Conservation (phyloP, 2,113 vertebrate genomes). For the Toxotes chatareus region DNA sequence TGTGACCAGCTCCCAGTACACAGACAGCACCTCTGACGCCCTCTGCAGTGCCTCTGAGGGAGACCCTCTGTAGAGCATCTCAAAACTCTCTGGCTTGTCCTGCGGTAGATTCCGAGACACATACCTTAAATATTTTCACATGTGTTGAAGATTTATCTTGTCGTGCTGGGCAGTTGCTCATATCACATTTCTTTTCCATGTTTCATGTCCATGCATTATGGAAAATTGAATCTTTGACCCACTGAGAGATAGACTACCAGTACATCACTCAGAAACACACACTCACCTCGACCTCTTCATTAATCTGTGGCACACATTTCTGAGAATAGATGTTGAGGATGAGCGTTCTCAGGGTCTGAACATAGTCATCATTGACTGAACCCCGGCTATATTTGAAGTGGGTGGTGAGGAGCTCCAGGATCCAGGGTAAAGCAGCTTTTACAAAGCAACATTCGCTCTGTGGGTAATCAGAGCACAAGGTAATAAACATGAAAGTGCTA, state of each 20-base stretch:
- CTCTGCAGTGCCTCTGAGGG: conserved; percentile 79
- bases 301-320: conserved; percentile 83
- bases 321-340: conserved; percentile 86
- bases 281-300: conserved; percentile 84
- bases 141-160: conserved; percentile 22
- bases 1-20: conserved; percentile 83
- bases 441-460: conserved; percentile 85
- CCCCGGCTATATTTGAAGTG: conserved; percentile 81
- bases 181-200: conserved; percentile 9
- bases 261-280: background rate
- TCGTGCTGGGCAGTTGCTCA: background rate
- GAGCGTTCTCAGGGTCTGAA: conserved; percentile 78
- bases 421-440: conserved; percentile 84
- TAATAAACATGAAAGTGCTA: background rate
- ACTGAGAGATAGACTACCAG: background rate
- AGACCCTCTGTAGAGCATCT: conserved; percentile 74
- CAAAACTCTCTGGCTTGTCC: conserved; percentile 83
- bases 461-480: conserved; percentile 20
- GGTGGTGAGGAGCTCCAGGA: conserved; percentile 81
- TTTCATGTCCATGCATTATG: background rate
- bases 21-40: conserved; percentile 76
- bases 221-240: background rate
- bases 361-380: conserved; percentile 80
- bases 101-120: conserved; percentile 48
- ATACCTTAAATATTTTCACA: conserved; percentile 10